Base-by-base conservation (phyloP, 2,797 vertebrate species). In the Siniperca obscura region DNA sequence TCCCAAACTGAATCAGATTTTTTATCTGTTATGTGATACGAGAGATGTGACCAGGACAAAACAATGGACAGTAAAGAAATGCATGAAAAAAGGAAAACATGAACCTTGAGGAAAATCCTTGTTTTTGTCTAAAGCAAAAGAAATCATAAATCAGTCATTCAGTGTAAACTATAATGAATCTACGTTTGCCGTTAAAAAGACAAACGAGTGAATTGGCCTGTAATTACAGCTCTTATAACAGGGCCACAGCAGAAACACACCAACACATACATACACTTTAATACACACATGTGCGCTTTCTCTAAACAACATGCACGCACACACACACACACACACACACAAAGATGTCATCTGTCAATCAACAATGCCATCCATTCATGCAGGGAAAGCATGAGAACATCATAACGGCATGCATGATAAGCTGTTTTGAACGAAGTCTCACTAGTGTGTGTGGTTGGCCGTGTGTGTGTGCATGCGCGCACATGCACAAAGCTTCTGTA, bases 281-380 rank as follows among this genome's bases (percentile, higher is more conserved):
- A 50, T 40, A 73, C 17, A 65, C 76, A 70, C 22, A 67, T 4
- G 48, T 42, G 68, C 34, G 52, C 19, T 57, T 52, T 50, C 13
- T 81, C n/a, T 46, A 64, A 19, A 21, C 17, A 55, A 57, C 36
- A 61, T 1, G 2, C 56, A 5, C 25, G 40, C 22, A 12, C 22
- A 27, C 27, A 25, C 46, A 52, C 46, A 13, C 68, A 46, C 75
- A 25, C 27, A 56, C 30, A 27, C n/a, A n/a, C 30, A 53, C 46
- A 84, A 22, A 86, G 42, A 86, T 42, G 53, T 30, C 61, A 72
- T 81, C 71, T 84, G 69, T 83, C 62, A 57, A 42, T 30, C 40
- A 67, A 91, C 90, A 94, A 90, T 76, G 78, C 1, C 68, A 1
- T 84, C 87, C 52, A 86, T 91, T 93, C 84, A 93, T 3, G 1